A percentile compares a stretch with the other conserved stretches of the same genome.
Conservation (phyloP, 2,797 vertebrate species). For the Dallia pectoralis region DNA sequence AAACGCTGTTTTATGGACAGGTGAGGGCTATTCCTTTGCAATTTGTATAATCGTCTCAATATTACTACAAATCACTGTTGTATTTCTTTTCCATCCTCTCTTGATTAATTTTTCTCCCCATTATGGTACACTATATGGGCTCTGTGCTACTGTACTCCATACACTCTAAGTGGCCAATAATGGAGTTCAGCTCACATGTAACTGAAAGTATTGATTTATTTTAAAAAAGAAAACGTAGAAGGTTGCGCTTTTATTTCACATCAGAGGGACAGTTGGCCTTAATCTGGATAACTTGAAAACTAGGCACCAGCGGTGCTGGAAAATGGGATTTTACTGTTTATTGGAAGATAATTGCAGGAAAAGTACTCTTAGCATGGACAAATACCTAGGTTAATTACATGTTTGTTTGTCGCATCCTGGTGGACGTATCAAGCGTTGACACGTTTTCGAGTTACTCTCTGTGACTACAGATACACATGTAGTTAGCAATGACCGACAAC, state of each 20-base stretch:
- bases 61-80: too few relatives aligned
- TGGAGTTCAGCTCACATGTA: constrained; percentile 65
- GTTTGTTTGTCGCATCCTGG: not conserved
- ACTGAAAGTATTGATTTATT: constrained; percentile 68
- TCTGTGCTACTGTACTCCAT: constrained; percentile 37
- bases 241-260: constrained; percentile 64
- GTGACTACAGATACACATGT: not conserved
- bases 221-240: constrained; percentile 64
- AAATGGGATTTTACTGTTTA: not conserved
- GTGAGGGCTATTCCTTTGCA: too few relatives aligned
- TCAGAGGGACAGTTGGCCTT: constrained; percentile 56
- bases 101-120: not conserved
- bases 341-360: not conserved
- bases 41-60: too few relatives aligned
- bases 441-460: not conserved
- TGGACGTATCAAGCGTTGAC: not conserved
- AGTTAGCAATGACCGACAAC: not conserved
- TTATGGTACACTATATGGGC: not conserved
- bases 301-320: constrained; percentile 10
- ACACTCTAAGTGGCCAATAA: constrained; percentile 65
- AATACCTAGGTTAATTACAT: not conserved
- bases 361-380: not conserved
- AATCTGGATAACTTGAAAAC: constrained; percentile 53
- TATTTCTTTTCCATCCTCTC: not conserved
- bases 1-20: too few relatives aligned